Conservation (phyloP, 2,113 vertebrate genomes). For the Sphyrna mokarran region DNA sequence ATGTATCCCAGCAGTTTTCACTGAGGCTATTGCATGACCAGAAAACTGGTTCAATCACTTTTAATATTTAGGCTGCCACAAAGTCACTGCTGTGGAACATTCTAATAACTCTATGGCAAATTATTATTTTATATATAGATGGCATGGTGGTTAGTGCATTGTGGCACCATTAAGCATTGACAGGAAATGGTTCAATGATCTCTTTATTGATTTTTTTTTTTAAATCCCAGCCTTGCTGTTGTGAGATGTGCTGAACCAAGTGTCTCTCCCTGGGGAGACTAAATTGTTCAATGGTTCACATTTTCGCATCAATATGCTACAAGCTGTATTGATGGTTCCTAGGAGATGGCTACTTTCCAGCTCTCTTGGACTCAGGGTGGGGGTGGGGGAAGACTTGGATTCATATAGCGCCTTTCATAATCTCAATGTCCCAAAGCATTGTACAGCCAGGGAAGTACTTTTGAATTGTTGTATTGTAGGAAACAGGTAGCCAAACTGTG, state of each 20-base stretch:
- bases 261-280: neutral
- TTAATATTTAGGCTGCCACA: neutral
- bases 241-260: slow-evolving; percentile 18
- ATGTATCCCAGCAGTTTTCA: neutral
- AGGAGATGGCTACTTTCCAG: neutral
- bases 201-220: slow-evolving; percentile 17
- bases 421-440: neutral
- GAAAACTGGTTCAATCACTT: slow-evolving; percentile 28
- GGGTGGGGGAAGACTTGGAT: neutral
- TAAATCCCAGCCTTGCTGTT: neutral
- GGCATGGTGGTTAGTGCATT: neutral
- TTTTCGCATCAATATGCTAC: neutral
- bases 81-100: neutral
- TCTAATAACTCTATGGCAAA: slow-evolving; percentile 12
- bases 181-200: slow-evolving; percentile 15
- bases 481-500: neutral
- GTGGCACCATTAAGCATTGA: slow-evolving; percentile 11
- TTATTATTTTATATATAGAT: neutral
- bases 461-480: too few species aligned
- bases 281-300: slow-evolving; percentile 13
- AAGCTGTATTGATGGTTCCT: slow-evolving; percentile 5
- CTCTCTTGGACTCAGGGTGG: neutral
- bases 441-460: neutral
- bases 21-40: neutral
- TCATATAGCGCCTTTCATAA: neutral